These are phyloP conservation scores for Rapana venosa DNA, from an alignment of 2,888 invertebrate species.

Conservation along the genomic window DNA sequence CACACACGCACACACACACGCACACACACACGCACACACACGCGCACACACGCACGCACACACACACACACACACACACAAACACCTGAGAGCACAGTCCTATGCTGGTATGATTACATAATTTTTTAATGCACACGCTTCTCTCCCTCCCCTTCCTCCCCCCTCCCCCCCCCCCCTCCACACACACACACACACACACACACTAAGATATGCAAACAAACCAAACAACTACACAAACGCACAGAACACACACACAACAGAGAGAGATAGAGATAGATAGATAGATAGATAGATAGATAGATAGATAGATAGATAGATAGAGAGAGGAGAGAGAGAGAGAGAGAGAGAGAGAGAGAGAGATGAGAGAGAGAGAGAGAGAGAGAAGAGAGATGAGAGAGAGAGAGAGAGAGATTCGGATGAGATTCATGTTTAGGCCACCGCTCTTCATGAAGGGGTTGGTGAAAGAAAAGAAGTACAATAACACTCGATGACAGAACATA, in stretches of 20 bases:
- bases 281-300: neutral
- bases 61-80: slow-evolving; percentile 35
- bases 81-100: no score
- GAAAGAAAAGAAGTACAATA: no score
- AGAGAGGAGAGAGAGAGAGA: neutral
- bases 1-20: neutral
- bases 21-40: slow-evolving; percentile 1
- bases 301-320: neutral
- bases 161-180: no score
- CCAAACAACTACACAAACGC: slow-evolving; percentile 23
- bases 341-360: neutral
- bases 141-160: no score
- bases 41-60: no score
- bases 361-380: neutral
- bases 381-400: neutral
- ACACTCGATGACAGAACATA: no score
- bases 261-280: neutral
- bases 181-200: slow-evolving; percentile 6
- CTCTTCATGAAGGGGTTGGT: no score
- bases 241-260: neutral
- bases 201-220: no score
- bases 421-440: no score
- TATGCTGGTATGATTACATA: no score
- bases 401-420: no score
- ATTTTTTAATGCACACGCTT: no score